Evolutionary conservation across 2,888 invertebrate species (phyloP), one percentile per base, ranked within the genome.

Genomic region (Diachrysia chrysitis): DNA sequence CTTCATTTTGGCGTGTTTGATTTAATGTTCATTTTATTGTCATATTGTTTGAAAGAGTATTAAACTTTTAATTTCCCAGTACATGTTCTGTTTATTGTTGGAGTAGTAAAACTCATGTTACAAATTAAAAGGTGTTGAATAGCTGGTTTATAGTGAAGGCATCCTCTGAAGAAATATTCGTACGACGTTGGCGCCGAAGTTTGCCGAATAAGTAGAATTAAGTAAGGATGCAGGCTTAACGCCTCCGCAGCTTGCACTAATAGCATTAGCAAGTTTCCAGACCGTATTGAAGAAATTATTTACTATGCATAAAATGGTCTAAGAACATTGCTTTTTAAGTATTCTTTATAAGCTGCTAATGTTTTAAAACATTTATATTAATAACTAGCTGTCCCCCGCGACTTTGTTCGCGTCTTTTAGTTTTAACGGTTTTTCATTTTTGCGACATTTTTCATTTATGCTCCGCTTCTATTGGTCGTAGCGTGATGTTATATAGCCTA

Each of bases 211-310:
- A 94, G 94, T 93, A 93, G 92, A 91, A 90, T 92, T 93, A 94
- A 93, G 93, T 92, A 93, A 92, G 91, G 92, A 91, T 91, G 90
- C 89, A 88, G 77, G 91, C 93, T 94, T 93, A 92, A 92, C 94
- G 93, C 94, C 93, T 92, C 88, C 86, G 78, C 86, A 83, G 90
- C 89, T 89, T 89, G 85, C 87, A 84, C 89, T 94, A 94, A 94
- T 93, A 94, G 94, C 90, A 94, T 94, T 94, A 94, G 89, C 89
- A 94, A 94, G 93, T 94, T 94, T 93, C 92, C 93, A 94, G 93
- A 94, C 94, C 92, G 91, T 93, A 92, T 93, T 94, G 91, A 88
- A 85, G 87, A 85, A 89, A 89, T 89, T 65, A 58, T 62, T 53
- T 58, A 67, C 46, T 73, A 46, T 17, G 63, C 16, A 48, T 55